Evolutionary conservation across 2,888 invertebrate genomes (phyloP), one percentile per base, ranked within the genome.

Genomic region (Drosophila paramelanica): DNA sequence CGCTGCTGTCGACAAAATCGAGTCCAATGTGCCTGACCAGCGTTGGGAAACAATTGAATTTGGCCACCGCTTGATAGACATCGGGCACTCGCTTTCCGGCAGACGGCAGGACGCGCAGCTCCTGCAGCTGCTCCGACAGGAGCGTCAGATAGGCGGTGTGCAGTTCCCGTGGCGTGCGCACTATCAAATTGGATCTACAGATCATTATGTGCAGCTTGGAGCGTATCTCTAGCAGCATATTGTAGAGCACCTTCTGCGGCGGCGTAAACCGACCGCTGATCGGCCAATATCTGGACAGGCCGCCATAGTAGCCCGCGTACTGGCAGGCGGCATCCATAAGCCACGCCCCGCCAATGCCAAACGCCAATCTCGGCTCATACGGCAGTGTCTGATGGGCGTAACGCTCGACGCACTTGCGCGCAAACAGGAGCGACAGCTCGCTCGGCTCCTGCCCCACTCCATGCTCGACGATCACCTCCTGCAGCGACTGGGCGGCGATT

Each of bases 221-320:
- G 3, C 66, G 77, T 5, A 83, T 43, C 13, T 73, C 73, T 0
- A 83, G 6, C 3, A 79, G 55, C 25, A 67, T 64, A n/a, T 65
- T 73, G 33, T 79, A 85, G 2, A 82, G 49, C 33, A 76, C 43
- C 42, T 70, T 73, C 17, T 81, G 81, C 1, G 85, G 70, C 5
- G 77, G 59, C 4, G 66, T 68, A 5, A 79, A 81, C 1, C 60
- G 59, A 1, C 82, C 77, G 2, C n/a, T 6, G 27, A 61, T 58
- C 11, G 85, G 70, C 79, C 81, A 82, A 36, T 61, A 67, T 11
- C 81, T 69, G 25, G 76, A 59, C 23, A 81, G 23, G 14, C 59
- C 50, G n/a, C 81, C 77, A 7, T 59, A 65, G 43, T 81, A 84
- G 41, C 81, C 85, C 0, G 51, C 79, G 47, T 73, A 85, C 10